Percentiles rank a stretch among this genome's conserved stretches.
These are phyloP conservation scores for Epinephelus awoara DNA, from an alignment of 2,797 vertebrate species.

Conservation along the genomic window DNA sequence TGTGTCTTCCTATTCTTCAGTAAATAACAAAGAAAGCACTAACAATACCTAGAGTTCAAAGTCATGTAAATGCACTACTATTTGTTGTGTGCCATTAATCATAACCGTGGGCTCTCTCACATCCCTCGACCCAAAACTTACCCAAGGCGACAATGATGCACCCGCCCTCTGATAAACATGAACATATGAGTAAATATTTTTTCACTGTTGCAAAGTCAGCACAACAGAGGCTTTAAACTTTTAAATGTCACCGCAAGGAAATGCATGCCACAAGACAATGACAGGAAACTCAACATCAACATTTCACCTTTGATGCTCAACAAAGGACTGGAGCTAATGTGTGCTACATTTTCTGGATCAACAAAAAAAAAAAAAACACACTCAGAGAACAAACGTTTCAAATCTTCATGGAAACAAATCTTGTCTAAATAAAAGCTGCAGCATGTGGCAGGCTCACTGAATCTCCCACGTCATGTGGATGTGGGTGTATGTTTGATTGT, in stretches of 20 bases:
- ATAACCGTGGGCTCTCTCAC: not conserved
- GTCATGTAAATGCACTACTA: not conserved
- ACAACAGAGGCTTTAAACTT: conserved; percentile 10
- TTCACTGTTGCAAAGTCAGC: conserved; percentile 15
- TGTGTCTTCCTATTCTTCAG: not conserved
- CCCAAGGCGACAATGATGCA: conserved; percentile 18
- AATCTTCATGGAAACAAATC: not conserved
- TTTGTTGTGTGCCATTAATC: not conserved
- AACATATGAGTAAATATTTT: conserved; percentile 3
- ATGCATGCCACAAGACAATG: conserved; percentile 48
- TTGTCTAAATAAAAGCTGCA: conserved; percentile 28
- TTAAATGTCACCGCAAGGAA: conserved; percentile 31
- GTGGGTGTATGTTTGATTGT: conserved; percentile 37
- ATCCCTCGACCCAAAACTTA: conserved; percentile 6
- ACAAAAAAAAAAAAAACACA: not conserved
- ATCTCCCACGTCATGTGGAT: conserved; percentile 29
- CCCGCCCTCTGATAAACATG: not conserved
- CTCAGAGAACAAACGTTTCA: not conserved
- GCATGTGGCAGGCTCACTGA: conserved; percentile 20
- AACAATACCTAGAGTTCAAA: not conserved
- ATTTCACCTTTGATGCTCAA: conserved; percentile 14
- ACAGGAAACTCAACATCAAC: conserved; percentile 36
- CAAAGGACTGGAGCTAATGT: not conserved
- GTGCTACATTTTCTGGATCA: not conserved
- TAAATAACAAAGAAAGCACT: not conserved